Evolutionary conservation across 2,888 invertebrate genomes (phyloP).

Genomic region (Pantelozetes paolii): DNA sequence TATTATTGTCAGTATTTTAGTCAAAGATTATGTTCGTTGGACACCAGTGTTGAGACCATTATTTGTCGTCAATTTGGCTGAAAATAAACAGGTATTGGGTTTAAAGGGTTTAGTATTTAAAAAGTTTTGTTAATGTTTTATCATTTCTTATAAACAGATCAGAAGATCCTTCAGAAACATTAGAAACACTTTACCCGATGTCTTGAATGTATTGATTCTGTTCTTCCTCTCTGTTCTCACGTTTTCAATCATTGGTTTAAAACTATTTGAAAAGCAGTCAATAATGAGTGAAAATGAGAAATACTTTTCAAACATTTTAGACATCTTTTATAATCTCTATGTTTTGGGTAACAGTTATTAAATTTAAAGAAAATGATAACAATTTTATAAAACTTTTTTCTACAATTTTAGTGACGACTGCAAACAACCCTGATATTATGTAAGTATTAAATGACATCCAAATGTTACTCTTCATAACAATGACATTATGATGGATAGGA

Average conservation of each 20-base stretch:
- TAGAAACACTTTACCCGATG: slow-evolving; percentile 55
- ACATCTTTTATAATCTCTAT: slow-evolving; percentile 55
- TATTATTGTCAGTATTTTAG: slow-evolving; percentile 44
- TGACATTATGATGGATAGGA: slow-evolving; percentile 50
- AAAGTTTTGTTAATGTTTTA: too few relatives aligned
- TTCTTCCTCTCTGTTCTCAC: slow-evolving; percentile 54
- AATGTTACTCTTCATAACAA: background rate
- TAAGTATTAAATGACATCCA: slow-evolving; percentile 48
- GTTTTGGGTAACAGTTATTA: slow-evolving; percentile 50
- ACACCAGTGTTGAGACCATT: slow-evolving; percentile 54
- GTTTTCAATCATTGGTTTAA: slow-evolving; percentile 55
- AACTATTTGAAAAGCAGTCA: slow-evolving; percentile 54
- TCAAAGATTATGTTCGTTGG: slow-evolving; percentile 51
- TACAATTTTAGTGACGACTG: slow-evolving; percentile 52
- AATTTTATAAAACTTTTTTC: background rate
- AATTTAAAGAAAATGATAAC: background rate
- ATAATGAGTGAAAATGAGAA: slow-evolving; percentile 43
- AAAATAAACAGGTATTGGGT: slow-evolving; percentile 50
- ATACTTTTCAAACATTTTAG: slow-evolving; percentile 53
- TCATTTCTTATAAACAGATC: too few relatives aligned
- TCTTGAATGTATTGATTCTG: slow-evolving; percentile 54
- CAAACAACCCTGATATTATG: slow-evolving; percentile 57
- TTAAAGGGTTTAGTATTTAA: slow-evolving; percentile 3
- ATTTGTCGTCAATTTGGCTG: slow-evolving; percentile 52
- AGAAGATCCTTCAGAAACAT: slow-evolving; percentile 56